phyloP scores from a whole-genome alignment of 2,797 vertebrate genomes.

The Columba guinea region DNA sequence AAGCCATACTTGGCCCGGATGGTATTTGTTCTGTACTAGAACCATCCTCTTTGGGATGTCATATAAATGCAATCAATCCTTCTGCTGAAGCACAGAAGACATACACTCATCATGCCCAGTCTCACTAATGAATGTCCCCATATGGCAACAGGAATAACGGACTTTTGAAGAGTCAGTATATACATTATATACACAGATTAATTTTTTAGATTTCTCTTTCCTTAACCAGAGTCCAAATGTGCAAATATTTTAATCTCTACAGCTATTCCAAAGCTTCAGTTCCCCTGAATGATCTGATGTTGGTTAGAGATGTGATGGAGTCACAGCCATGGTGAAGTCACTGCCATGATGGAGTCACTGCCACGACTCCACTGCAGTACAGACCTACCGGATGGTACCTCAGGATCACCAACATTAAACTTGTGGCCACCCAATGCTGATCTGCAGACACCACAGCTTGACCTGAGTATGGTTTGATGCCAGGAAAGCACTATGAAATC shows the following conservation, averaged over 20 bases:
- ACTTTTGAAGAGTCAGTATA: neutral
- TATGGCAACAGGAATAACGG: neutral
- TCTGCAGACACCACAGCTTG: neutral
- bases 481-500: neutral
- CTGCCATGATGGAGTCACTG: neutral
- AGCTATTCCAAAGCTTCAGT: neutral
- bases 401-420: neutral
- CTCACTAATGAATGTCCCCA: neutral
- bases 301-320: neutral
- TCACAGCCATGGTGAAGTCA: no score
- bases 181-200: neutral
- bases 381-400: neutral
- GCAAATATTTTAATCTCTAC: neutral
- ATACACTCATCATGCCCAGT: neutral
- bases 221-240: neutral
- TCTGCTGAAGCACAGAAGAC: neutral
- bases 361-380: neutral
- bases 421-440: neutral
- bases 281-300: neutral
- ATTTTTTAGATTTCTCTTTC: neutral
- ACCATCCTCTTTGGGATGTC: neutral
- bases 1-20: neutral
- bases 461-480: neutral
- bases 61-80: neutral
- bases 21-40: neutral